phyloP scores from a whole-genome alignment of 2,113 vertebrate species.

The Xyrauchen texanus region DNA sequence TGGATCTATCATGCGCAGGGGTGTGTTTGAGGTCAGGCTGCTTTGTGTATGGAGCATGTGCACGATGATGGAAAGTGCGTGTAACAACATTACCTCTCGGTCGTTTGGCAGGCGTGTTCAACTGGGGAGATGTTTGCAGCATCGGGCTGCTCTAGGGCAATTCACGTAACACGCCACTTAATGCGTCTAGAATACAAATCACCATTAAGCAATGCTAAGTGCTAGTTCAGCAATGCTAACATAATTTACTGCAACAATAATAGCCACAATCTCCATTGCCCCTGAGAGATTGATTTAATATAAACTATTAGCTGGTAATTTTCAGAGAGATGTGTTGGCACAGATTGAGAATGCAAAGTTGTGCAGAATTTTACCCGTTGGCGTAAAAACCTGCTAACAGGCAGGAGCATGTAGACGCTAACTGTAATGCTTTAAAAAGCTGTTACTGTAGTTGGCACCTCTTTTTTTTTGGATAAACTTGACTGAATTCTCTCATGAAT shows the following conservation, averaged over 20 bases:
- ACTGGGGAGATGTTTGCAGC: slow-evolving; percentile 41
- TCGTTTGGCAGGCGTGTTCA: slow-evolving; percentile 40
- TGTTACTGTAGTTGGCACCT: neutral
- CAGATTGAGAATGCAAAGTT: slow-evolving; percentile 20
- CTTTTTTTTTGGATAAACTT: neutral
- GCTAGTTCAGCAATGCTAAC: slow-evolving; percentile 52
- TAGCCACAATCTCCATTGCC: slow-evolving; percentile 27
- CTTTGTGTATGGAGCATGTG: slow-evolving; percentile 34
- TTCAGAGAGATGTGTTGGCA: slow-evolving; percentile 38
- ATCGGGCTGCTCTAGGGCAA: slow-evolving; percentile 22
- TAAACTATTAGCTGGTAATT: slow-evolving; percentile 49
- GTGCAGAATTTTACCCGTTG: neutral
- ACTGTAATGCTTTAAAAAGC: neutral
- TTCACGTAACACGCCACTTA: slow-evolving; percentile 2
- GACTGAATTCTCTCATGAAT: too few relatives aligned
- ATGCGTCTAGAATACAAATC: slow-evolving; percentile 41
- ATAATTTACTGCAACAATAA: slow-evolving; percentile 54
- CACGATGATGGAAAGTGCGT: slow-evolving; percentile 45
- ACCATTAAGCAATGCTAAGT: slow-evolving; percentile 36
- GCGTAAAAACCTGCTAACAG: neutral
- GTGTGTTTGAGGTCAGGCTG: slow-evolving; percentile 34
- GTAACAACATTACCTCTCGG: slow-evolving; percentile 43
- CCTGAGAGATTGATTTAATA: slow-evolving; percentile 51
- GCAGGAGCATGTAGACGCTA: neutral
- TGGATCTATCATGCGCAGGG: slow-evolving; percentile 1